Evolutionary conservation across 2,113 vertebrate species (phyloP), one percentile per base, ranked within the genome.

Genomic region (Symphodus melops): DNA sequence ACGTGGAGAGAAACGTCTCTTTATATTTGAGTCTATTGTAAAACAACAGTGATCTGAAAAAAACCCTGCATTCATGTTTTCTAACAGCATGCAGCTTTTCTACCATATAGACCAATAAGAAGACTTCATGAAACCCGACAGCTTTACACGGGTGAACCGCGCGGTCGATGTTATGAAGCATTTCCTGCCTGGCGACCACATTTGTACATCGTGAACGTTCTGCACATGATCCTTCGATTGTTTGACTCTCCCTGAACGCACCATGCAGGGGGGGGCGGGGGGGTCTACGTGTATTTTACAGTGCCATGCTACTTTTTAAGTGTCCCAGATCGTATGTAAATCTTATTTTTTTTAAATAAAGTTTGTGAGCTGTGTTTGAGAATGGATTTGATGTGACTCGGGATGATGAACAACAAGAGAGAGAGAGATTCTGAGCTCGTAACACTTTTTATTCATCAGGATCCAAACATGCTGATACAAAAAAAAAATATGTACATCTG

Each of bases 301-400:
- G 81, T 84, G 68, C 80, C 60, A 65, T 83, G 83, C 82, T 77
- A 74, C 67, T 88, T 90, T 87, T 81, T 76, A 88, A 83, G 60
- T 87, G 87, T 85, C 81, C 41, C 63, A 75, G 75, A 89, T 86
- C 76, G 78, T 82, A 74, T 92, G 88, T 90, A 89, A 75, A 91
- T 92, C 91, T 93, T 90, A 93, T 92, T 94, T 94, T 94, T 93
- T 81, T 87, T 89, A 91, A 82, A 85, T 86, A 89, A 92, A 91
- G 76, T 79, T 67, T 88, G 82, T 86, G 57, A 85, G 46, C 71
- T 58, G 82, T 88, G 88, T 19, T 21, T 2, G 44, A 68, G 21
- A 36, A 19, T 8, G 4, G 46, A 9, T 5, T 42, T 28, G 49
- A 23, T 14, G 10, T 19, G 21, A 52, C 36, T 55, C 13, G 17